These are phyloP conservation scores for Contarinia nasturtii DNA, from an alignment of 1,140 invertebrate genomes.

Conservation along the genomic window DNA sequence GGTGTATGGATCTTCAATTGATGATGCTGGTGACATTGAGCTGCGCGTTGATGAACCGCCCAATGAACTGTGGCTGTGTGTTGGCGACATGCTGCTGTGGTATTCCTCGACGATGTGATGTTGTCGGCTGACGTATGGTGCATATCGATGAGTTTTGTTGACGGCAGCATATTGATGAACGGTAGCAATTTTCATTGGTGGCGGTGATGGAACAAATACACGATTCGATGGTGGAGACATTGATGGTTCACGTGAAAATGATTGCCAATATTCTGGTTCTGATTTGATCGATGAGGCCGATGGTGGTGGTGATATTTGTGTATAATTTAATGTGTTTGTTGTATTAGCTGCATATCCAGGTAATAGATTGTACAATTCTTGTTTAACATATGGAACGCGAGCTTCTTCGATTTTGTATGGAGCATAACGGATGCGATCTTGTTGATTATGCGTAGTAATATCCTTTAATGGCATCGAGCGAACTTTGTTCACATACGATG, in stretches of 20 bases:
- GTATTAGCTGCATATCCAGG: background rate
- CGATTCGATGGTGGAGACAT: conserved; percentile 1
- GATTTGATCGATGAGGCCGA: background rate
- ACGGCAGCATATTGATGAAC: no score
- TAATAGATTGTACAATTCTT: background rate
- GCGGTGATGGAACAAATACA: background rate
- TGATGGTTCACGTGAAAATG: background rate
- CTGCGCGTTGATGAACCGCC: conserved; percentile 5
- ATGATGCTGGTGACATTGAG: conserved; percentile 31
- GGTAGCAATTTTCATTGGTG: background rate
- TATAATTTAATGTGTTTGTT: background rate
- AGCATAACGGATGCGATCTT: no score
- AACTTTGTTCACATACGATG: background rate
- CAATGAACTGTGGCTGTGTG: conserved; percentile 2
- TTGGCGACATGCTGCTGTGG: conserved; percentile 1
- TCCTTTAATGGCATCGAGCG: background rate
- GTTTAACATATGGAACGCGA: background rate
- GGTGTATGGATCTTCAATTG: conserved; percentile 8
- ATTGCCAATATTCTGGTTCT: no score
- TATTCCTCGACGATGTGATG: conserved; percentile 1
- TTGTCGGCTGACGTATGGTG: conserved; percentile 2
- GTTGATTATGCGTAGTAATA: background rate
- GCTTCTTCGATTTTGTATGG: no score
- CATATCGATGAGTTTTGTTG: background rate
- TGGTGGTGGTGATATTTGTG: background rate